Evolutionary conservation across 2,888 invertebrate genomes (phyloP).

Genomic region (Drosophila lacicola): DNA sequence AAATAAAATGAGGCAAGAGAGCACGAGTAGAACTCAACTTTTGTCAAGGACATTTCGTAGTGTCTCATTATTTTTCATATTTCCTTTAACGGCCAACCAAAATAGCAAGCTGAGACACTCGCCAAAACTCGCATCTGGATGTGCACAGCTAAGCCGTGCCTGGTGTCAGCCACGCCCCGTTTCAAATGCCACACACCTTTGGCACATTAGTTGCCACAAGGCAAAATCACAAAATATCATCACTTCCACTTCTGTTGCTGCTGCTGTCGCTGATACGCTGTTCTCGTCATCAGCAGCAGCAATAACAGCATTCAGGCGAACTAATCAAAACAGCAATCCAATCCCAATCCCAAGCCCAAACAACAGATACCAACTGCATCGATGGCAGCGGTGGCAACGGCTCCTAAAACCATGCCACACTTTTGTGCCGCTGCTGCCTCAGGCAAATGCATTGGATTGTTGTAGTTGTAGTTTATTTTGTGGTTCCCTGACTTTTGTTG

Average conservation of each 20-base stretch:
- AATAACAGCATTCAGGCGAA: slow-evolving; percentile 17
- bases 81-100: slow-evolving; percentile 48
- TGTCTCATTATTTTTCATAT: slow-evolving; percentile 76
- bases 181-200: slow-evolving; percentile 6
- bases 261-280: slow-evolving; percentile 9
- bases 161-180: slow-evolving; percentile 34
- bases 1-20: slow-evolving; percentile 49
- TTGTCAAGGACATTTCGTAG: slow-evolving; percentile 69
- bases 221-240: slow-evolving; percentile 53
- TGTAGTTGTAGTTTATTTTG: slow-evolving; percentile 24
- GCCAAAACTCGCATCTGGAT: slow-evolving; percentile 13
- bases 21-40: slow-evolving; percentile 56
- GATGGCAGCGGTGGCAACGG: slow-evolving; percentile 19
- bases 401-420: slow-evolving; percentile 47
- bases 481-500: slow-evolving; percentile 32
- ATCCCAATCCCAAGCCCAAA: slow-evolving; percentile 15
- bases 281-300: slow-evolving; percentile 36
- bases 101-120: slow-evolving; percentile 35
- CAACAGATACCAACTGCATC: slow-evolving; percentile 35
- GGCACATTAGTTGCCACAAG: slow-evolving; percentile 36
- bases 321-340: slow-evolving; percentile 26
- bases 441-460: slow-evolving; percentile 39
- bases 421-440: slow-evolving; percentile 27
- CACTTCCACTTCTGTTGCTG: slow-evolving; percentile 46
- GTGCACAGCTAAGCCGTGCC: slow-evolving; percentile 25